Evolutionary conservation across 2,888 invertebrate genomes (phyloP).

Genomic region (Diadromus collaris): DNA sequence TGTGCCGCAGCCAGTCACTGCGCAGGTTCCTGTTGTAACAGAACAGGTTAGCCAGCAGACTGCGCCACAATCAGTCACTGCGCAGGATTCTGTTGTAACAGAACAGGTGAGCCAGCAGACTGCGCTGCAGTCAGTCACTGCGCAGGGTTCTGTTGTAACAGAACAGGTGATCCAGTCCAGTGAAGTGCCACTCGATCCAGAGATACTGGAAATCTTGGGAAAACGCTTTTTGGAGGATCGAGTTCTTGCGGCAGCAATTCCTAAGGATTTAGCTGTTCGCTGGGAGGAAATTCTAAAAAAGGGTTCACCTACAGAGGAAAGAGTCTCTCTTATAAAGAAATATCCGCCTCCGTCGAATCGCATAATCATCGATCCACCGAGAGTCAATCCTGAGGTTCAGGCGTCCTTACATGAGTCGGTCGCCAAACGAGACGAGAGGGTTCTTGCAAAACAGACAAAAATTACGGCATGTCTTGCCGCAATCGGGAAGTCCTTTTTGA

Average conservation of each 20-base stretch:
- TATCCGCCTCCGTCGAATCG: slow-evolving; percentile 43
- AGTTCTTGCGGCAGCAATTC: slow-evolving; percentile 29
- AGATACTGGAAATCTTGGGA: slow-evolving; percentile 38
- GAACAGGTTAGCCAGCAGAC: no score
- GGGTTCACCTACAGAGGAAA: slow-evolving; percentile 35
- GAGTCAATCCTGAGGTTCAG: slow-evolving; percentile 40
- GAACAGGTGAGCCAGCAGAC: no score
- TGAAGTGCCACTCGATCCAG: slow-evolving; percentile 17
- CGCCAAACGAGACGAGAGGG: slow-evolving; percentile 44
- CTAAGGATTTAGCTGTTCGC: slow-evolving; percentile 16
- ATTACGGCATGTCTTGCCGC: slow-evolving; percentile 42
- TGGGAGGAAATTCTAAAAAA: slow-evolving; percentile 47
- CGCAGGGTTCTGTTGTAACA: no score
- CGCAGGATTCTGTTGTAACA: no score
- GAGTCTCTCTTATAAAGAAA: slow-evolving; percentile 24
- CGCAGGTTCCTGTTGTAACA: no score
- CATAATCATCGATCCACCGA: slow-evolving; percentile 26
- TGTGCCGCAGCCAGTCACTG: no score
- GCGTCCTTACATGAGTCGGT: slow-evolving; percentile 35
- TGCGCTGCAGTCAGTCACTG: no score
- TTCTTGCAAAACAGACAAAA: slow-evolving; percentile 43
- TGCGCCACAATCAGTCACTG: no score
- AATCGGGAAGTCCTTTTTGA: slow-evolving; percentile 23
- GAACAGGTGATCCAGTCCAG: not conserved
- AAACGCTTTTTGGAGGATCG: slow-evolving; percentile 34